phyloP scores from a whole-genome alignment of 2,888 invertebrate species.

The Tiliacea aurago region DNA sequence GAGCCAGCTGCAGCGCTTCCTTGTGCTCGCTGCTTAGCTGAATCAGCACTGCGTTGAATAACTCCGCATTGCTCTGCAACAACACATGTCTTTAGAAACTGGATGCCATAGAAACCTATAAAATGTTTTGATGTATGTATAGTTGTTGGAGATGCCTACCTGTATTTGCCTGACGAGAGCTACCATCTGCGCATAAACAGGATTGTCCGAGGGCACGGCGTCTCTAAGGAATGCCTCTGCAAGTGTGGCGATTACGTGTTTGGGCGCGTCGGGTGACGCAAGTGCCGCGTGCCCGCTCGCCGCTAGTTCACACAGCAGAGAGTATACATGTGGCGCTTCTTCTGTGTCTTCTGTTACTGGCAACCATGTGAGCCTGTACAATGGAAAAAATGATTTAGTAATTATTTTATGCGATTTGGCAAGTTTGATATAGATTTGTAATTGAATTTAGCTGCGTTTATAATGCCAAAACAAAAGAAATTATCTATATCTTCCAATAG shows the following conservation, averaged over 20 bases:
- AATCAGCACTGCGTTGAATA: slow-evolving; percentile 95
- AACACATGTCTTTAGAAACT: slow-evolving; percentile 17
- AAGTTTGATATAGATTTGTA: neutral
- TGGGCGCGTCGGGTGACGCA: slow-evolving; percentile 96
- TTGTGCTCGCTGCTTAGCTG: slow-evolving; percentile 95
- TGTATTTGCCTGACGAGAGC: slow-evolving; percentile 97
- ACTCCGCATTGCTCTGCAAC: slow-evolving; percentile 93
- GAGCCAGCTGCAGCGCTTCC: slow-evolving; percentile 94
- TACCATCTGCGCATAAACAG: slow-evolving; percentile 94
- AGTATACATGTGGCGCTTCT: slow-evolving; percentile 98
- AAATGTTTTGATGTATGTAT: neutral
- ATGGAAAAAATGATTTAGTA: neutral
- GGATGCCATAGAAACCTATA: neutral
- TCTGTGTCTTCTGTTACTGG: slow-evolving; percentile 99
- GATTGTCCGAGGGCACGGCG: slow-evolving; percentile 94
- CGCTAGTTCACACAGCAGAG: slow-evolving; percentile 98
- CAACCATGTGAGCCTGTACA: slow-evolving; percentile 95
- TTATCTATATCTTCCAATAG: no score
- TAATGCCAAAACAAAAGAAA: no score
- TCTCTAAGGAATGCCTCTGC: slow-evolving; percentile 97
- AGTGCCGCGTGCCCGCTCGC: slow-evolving; percentile 97
- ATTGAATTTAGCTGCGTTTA: neutral
- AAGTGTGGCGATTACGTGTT: slow-evolving; percentile 96
- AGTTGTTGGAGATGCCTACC: slow-evolving; percentile 82
- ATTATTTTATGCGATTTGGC: neutral